These are phyloP conservation scores for Pinna nobilis DNA, from an alignment of 1,140 invertebrate genomes.

Conservation along the genomic window DNA sequence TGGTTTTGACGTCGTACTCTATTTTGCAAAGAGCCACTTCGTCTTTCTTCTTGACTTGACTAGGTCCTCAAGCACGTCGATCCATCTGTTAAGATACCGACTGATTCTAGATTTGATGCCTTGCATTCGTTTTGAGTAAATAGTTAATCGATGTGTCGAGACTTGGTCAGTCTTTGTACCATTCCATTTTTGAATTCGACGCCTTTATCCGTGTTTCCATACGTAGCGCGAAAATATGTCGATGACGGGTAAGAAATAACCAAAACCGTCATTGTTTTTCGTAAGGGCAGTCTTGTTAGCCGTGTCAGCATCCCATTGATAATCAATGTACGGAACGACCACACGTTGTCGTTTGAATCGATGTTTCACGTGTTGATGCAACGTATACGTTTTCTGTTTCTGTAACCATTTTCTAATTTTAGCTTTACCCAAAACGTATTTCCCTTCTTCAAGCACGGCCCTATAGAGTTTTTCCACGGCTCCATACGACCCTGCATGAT, in stretches of 20 bases:
- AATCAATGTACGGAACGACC: constrained; percentile 32
- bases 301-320: constrained; percentile 43
- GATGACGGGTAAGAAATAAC: constrained; percentile 9
- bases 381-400: constrained; percentile 29
- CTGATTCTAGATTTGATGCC: constrained; percentile 20
- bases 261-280: constrained; percentile 13
- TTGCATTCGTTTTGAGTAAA: constrained; percentile 38
- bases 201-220: constrained; percentile 23
- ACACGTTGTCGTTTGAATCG: constrained; percentile 27
- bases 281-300: constrained; percentile 18
- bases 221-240: constrained; percentile 24
- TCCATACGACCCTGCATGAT: constrained; percentile 19
- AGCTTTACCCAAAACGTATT: constrained; percentile 33
- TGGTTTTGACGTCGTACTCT: constrained; percentile 3
- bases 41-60: neutral
- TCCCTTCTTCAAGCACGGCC: constrained; percentile 35
- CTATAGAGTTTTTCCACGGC: constrained; percentile 34
- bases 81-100: constrained; percentile 20
- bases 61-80: constrained; percentile 21
- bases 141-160: constrained; percentile 6
- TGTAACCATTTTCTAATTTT: constrained; percentile 39
- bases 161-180: constrained; percentile 1
- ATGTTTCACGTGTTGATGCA: constrained; percentile 31
- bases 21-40: neutral
- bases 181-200: constrained; percentile 21